Base-by-base conservation (phyloP, 2,113 vertebrate genomes). In the Psittacula cyanocephala region DNA sequence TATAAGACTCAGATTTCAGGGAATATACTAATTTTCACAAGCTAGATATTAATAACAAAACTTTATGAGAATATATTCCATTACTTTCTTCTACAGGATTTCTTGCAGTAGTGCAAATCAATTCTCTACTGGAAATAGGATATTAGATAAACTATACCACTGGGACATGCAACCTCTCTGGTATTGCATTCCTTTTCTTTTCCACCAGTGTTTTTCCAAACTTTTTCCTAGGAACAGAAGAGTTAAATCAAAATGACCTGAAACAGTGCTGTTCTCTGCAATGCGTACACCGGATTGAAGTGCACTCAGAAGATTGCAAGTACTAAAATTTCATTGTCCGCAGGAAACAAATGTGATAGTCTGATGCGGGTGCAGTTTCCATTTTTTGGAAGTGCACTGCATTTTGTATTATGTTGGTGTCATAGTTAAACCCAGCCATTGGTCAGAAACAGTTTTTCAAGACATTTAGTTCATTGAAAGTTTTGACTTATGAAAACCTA, bases 31-130 rank as follows among this genome's bases (percentile, higher is more conserved):
- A 52, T 90, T 94, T 93, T 91, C 65, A 47, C 18, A 60, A 79
- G 31, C 4, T 69, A 62, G 11, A 37, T 82, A 41, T 65, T 82
- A 89, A n/a, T 79, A 41, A 50, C 23, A 25, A 68, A 37, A n/a
- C 28, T 86, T 57, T 41, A 47, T 55, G 23, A 78, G n/a, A 88
- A 59, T 63, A 59, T n/a, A 64, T 75, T 81, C 23, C 11, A 35
- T 79, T 84, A 75, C 81, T 78, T 91, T 64, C 43, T 65, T 46
- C 62, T 75, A 22, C n/a, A 47, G 69, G 9, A 55, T 86, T 86
- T 89, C 46, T 68, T 91, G 23, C 55, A 89, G 12, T 47, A 68
- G n/a, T 28, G 7, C 60, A 44, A 29, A 75, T 84, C 50, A 81
- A 47, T 87, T 88, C 59, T 69, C 24, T 80, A 18, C 1, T 4